phyloP scores from a whole-genome alignment of 2,797 vertebrate genomes.

The Limnodromus scolopaceus region DNA sequence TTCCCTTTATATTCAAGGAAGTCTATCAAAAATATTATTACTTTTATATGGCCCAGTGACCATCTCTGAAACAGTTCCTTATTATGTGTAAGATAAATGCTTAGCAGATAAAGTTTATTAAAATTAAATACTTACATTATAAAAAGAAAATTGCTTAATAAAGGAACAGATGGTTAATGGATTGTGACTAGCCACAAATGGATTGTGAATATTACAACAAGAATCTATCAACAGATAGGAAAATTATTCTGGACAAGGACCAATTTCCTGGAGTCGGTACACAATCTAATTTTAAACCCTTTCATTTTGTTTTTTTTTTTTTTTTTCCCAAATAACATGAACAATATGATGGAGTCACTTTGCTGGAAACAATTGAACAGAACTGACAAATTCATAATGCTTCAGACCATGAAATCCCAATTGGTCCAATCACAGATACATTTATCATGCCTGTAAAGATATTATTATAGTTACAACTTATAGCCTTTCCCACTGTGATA shows the following conservation, averaged over 20 bases:
- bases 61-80: conserved; percentile 17
- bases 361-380: conserved; percentile 64
- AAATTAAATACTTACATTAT: conserved; percentile 71
- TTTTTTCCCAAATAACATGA: background rate
- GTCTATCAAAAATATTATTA: background rate
- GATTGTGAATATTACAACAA: conserved; percentile 56
- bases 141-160: conserved; percentile 62
- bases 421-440: conserved; percentile 47
- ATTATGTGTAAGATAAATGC: conserved; percentile 37
- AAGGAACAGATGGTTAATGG: conserved; percentile 72
- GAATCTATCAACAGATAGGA: conserved; percentile 61
- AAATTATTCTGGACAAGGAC: conserved; percentile 60
- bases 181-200: conserved; percentile 67
- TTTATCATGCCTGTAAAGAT: conserved; percentile 47
- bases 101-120: conserved; percentile 55
- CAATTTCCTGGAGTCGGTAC: conserved; percentile 47
- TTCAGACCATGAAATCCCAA: conserved; percentile 68
- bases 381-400: conserved; percentile 63
- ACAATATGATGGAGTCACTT: conserved; percentile 59
- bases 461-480: conserved; percentile 14
- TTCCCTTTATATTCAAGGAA: background rate
- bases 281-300: conserved; percentile 62
- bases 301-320: background rate
- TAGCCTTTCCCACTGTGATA: background rate
- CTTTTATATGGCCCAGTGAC: background rate